phyloP scores from a whole-genome alignment of 2,888 invertebrate species.

The Lapara coniferarum region DNA sequence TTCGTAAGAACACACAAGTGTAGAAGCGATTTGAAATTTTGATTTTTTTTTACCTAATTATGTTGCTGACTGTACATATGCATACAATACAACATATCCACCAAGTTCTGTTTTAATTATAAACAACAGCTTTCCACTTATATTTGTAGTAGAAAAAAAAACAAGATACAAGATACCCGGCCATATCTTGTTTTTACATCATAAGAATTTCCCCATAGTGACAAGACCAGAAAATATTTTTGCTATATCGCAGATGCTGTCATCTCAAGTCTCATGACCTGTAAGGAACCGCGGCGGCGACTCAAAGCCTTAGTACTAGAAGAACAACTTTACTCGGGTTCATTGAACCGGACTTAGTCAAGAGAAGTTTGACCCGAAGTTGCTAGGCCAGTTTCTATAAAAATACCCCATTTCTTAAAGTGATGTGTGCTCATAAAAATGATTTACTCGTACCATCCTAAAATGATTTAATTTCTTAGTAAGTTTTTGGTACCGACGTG shows the following conservation, averaged over 20 bases:
- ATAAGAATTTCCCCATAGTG: not conserved
- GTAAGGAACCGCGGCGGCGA: not conserved
- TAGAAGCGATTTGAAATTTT: too few species aligned
- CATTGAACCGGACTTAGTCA: conserved; percentile 62
- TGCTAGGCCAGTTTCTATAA: conserved; percentile 31
- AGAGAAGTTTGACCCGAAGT: conserved; percentile 48
- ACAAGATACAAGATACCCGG: too few species aligned
- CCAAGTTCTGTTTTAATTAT: too few species aligned
- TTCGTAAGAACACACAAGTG: too few species aligned
- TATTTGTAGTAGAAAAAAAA: not conserved
- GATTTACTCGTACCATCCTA: not conserved
- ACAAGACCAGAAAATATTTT: not conserved
- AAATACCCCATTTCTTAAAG: not conserved
- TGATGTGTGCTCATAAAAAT: not conserved
- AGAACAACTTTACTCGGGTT: conserved; percentile 46
- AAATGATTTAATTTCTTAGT: not conserved
- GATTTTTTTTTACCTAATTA: too few species aligned
- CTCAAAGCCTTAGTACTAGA: conserved; percentile 9
- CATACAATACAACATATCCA: too few species aligned
- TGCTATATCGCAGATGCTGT: not conserved
- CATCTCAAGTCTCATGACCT: not conserved
- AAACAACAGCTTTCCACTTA: too few species aligned
- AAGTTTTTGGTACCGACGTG: too few species aligned
- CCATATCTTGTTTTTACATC: not conserved
- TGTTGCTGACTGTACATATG: too few species aligned